Conservation (phyloP, 2,888 invertebrate species). For the Tipula unca region DNA sequence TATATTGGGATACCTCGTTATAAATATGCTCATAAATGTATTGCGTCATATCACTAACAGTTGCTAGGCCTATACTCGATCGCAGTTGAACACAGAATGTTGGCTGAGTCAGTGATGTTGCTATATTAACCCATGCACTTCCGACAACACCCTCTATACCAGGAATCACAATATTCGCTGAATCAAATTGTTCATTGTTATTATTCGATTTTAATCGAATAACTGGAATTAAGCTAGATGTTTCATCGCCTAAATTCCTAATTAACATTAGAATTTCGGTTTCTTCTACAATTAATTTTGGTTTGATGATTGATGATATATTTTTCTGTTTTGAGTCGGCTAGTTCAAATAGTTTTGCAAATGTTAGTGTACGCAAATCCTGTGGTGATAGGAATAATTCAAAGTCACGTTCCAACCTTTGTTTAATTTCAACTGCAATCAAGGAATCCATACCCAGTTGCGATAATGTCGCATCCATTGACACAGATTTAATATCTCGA, state of each 20-base stretch:
- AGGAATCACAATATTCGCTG: constrained; percentile 49
- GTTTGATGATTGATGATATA: constrained; percentile 29
- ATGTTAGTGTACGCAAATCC: constrained; percentile 73
- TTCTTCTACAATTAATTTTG: constrained; percentile 33
- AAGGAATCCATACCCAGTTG: constrained; percentile 96
- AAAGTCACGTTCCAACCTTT: constrained; percentile 80
- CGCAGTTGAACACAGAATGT: constrained; percentile 28
- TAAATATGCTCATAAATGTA: not conserved
- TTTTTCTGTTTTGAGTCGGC: constrained; percentile 21
- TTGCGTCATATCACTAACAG: not conserved
- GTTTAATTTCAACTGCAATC: constrained; percentile 95
- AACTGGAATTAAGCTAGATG: constrained; percentile 45
- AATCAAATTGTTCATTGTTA: constrained; percentile 26
- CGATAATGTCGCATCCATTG: constrained; percentile 64
- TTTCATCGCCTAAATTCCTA: constrained; percentile 54
- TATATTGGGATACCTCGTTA: constrained; percentile 41
- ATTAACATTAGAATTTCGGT: constrained; percentile 50
- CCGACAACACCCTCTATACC: constrained; percentile 59
- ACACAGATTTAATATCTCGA: constrained; percentile 59
- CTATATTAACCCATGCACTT: constrained; percentile 37
- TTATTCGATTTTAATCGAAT: constrained; percentile 29
- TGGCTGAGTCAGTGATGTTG: constrained; percentile 29
- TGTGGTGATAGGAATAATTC: constrained; percentile 78
- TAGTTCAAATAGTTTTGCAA: constrained; percentile 35
- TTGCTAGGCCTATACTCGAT: constrained; percentile 23